Evolutionary conservation across 2,797 vertebrate species (phyloP).

Genomic region (Manis javanica): DNA sequence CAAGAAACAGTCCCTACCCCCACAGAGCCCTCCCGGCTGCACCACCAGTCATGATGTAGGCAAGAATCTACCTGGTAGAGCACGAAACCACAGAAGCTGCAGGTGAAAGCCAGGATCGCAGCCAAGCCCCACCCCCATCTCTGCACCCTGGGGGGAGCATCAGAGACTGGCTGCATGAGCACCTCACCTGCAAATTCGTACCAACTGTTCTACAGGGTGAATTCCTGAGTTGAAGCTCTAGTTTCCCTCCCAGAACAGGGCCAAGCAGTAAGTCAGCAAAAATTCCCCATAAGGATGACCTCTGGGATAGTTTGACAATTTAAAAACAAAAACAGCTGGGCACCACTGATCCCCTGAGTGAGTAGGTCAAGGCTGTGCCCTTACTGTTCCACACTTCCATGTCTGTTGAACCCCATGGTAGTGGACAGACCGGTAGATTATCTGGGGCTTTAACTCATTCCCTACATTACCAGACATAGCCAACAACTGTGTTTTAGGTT

Average conservation of each 20-base stretch:
- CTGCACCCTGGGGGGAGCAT: no score
- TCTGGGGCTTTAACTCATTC: neutral
- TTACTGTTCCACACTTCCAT: neutral
- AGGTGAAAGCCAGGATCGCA: neutral
- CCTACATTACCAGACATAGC: neutral
- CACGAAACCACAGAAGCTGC: neutral
- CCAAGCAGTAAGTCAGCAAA: conserved; percentile 1
- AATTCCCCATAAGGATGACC: neutral
- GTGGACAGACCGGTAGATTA: neutral
- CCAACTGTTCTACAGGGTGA: neutral
- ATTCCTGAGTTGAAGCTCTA: neutral
- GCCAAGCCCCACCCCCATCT: no score
- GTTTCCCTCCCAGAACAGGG: neutral
- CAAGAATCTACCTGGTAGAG: neutral
- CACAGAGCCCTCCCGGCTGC: neutral
- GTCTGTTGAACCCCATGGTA: neutral
- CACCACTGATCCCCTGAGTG: neutral
- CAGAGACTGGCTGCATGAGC: neutral
- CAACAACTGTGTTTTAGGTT: neutral
- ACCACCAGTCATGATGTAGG: neutral
- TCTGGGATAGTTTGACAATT: conserved; percentile 38
- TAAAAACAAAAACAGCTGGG: conserved; percentile 58
- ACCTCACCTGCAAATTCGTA: neutral
- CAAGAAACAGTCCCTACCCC: neutral
- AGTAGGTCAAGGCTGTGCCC: neutral